Evolutionary conservation across 1,140 invertebrate species (phyloP), one percentile per base, ranked within the genome.

Genomic region (Adelges cooleyi): DNA sequence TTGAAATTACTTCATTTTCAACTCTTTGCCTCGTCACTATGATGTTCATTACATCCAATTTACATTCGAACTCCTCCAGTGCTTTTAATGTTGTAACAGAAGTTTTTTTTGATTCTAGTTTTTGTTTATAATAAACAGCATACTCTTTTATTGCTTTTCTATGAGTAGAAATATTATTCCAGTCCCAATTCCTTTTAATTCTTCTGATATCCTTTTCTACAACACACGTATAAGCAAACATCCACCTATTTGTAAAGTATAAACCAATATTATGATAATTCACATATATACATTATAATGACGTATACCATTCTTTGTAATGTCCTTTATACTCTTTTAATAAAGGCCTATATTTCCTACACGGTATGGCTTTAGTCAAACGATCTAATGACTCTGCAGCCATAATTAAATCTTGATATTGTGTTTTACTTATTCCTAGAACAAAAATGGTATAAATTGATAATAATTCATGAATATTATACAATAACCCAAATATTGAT

Each of bases 1-100:
- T n/a, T n/a, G n/a, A n/a, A n/a, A n/a, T n/a, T 71, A 87, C 84
- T 77, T 94, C 89, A 70, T 92, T 79, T 75, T 97, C 89, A 36
- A 95, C 90, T 74, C 87, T 84, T 71, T 95, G 87, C 53, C 95
- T 79, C 29, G 93, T 89, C 25, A 98, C 79, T 17, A 94, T 86
- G 56, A 99, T 83, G 77, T 95, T 97, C 68, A 95, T 87, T 3
- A 94, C 78, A 79, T 98, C 92, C 22, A 99, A 75, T 23, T 80
- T 77, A 62, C 81, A 82, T 76, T 98, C 94, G 66, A 84, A 84
- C 22, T 87, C 75, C 48, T 83, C 79, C 13, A 90, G 67, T 13
- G 71, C 72, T 36, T 74, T 72, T 51, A 74, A 69, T 2, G 76
- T 53, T 27, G 77, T 74, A 3, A 68, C 29, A 22, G 71, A 65